Conservation (phyloP, 2,113 vertebrate species). For the Lampris megalopsis region DNA sequence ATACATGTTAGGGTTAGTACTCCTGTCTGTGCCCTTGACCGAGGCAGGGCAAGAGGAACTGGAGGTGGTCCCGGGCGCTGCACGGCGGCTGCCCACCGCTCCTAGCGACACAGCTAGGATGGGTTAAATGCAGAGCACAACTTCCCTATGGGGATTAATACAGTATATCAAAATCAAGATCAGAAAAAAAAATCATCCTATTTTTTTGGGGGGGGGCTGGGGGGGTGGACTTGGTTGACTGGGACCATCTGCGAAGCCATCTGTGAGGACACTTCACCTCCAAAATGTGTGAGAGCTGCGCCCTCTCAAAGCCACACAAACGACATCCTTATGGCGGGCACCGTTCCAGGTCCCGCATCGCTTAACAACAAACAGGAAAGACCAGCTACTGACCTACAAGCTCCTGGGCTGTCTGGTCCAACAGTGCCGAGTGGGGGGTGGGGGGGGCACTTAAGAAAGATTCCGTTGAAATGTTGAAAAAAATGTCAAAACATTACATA, state of each 20-base stretch:
- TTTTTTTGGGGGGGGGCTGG: no score
- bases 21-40: no score
- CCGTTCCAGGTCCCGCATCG: slow-evolving; percentile 68
- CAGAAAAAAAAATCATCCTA: no score
- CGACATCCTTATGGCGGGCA: slow-evolving; percentile 54
- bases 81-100: no score
- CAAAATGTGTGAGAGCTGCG: slow-evolving; percentile 54
- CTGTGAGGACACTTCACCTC: slow-evolving; percentile 71
- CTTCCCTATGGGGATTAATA: no score
- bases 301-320: slow-evolving; percentile 26
- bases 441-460: not conserved
- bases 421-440: slow-evolving; percentile 10
- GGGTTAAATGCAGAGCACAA: no score
- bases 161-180: no score
- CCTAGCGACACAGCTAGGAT: no score
- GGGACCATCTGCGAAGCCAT: slow-evolving; percentile 79
- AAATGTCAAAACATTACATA: not conserved
- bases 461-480: slow-evolving; percentile 4
- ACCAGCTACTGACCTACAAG: slow-evolving; percentile 66
- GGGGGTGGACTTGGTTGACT: slow-evolving; percentile 28
- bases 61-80: no score
- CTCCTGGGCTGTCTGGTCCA: slow-evolving; percentile 50
- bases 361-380: slow-evolving; percentile 74
- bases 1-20: no score
- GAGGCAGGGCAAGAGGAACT: no score